A percentile compares a stretch with the other conserved stretches of the same genome.
These are phyloP conservation scores for Trogon surrucura DNA, from an alignment of 2,113 vertebrate genomes.

Conservation along the genomic window DNA sequence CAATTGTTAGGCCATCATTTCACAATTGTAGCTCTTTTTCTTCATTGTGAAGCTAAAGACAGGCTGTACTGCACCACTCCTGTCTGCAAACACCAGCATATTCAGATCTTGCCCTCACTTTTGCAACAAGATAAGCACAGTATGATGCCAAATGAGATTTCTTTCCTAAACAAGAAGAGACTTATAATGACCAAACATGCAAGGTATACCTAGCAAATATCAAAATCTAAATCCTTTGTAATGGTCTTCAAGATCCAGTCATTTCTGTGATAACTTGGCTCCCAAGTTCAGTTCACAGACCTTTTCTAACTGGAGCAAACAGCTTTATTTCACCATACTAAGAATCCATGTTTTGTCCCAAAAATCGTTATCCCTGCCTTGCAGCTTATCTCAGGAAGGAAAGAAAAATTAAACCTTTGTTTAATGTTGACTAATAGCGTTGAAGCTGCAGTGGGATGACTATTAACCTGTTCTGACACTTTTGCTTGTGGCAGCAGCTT, in stretches of 20 bases:
- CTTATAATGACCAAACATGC: slow-evolving; percentile 3
- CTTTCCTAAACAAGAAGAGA: slow-evolving; percentile 12
- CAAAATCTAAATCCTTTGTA: not conserved
- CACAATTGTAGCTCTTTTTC: slow-evolving; percentile 39
- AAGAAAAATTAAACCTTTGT: not conserved
- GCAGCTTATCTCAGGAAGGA: not conserved
- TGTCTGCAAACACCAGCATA: slow-evolving; percentile 17
- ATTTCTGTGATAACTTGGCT: not conserved
- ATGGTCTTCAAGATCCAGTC: not conserved
- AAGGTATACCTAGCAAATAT: slow-evolving; percentile 15
- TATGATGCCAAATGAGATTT: slow-evolving; percentile 32
- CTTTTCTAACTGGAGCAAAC: not conserved
- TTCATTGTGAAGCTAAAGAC: not conserved
- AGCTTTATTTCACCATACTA: not conserved
- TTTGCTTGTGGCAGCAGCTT: not conserved
- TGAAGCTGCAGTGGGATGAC: not conserved
- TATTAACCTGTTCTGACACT: not conserved
- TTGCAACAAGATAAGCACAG: slow-evolving; percentile 22
- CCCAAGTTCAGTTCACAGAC: not conserved
- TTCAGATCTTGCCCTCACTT: not conserved
- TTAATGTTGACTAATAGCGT: not conserved
- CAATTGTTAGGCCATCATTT: slow-evolving; percentile 60
- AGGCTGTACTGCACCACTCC: not conserved
- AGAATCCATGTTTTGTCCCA: not conserved
- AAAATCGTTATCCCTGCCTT: not conserved